These are phyloP conservation scores for Anneissia japonica DNA, from an alignment of 35 echinoderm and acorn worm genomes.

Conservation along the genomic window DNA sequence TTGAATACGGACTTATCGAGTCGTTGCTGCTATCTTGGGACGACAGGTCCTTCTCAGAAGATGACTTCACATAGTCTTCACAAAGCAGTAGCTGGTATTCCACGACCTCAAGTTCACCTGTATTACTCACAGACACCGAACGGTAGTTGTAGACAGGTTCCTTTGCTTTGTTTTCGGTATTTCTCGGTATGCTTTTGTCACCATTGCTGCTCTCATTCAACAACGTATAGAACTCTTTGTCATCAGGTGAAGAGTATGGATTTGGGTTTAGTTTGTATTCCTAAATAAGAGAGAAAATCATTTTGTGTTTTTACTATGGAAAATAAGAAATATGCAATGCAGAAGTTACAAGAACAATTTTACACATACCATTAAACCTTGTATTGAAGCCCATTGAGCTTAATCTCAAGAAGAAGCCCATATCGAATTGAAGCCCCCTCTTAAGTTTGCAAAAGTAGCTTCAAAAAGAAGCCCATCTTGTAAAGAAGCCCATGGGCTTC, in stretches of 20 bases:
- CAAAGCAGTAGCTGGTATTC: not conserved
- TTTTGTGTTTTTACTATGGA: too few species aligned
- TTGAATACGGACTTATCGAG: not conserved
- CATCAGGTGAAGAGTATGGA: not conserved
- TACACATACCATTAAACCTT: too few species aligned
- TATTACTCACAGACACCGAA: not conserved
- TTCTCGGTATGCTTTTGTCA: not conserved
- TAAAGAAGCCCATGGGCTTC: too few species aligned
- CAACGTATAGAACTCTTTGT: not conserved
- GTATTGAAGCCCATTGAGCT: too few species aligned
- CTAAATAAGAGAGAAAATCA: not conserved
- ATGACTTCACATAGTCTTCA: not conserved
- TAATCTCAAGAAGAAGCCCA: too few species aligned
- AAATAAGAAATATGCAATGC: too few species aligned
- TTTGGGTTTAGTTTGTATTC: not conserved
- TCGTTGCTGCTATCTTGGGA: not conserved
- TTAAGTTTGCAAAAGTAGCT: too few species aligned
- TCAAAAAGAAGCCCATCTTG: too few species aligned
- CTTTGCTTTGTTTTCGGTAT: not conserved
- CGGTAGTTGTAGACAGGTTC: not conserved
- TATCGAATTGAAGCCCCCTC: too few species aligned
- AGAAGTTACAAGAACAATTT: too few species aligned
- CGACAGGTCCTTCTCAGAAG: not conserved
- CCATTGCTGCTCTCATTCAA: not conserved
- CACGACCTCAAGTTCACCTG: not conserved